These are phyloP conservation scores for Drosophila acutilabella DNA, from an alignment of 2,888 invertebrate species.

Conservation along the genomic window DNA sequence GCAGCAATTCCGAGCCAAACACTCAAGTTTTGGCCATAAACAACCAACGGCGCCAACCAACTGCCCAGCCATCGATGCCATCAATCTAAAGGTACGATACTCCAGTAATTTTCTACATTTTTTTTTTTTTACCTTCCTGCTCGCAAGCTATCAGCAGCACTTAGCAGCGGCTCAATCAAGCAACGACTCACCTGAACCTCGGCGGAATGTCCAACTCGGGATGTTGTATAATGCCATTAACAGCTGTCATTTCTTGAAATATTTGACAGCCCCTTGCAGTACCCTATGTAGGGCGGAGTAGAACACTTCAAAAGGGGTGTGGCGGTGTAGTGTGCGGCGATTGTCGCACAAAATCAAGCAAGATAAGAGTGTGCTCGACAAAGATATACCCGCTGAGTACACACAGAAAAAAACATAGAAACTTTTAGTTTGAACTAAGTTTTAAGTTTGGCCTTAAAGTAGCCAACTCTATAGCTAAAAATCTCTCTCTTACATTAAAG, in stretches of 20 bases:
- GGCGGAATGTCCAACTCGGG: constrained; percentile 23
- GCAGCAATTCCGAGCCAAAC: constrained; percentile 35
- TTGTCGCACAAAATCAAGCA: constrained; percentile 35
- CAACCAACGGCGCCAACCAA: constrained; percentile 30
- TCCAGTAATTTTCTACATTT: neutral
- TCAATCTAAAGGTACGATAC: constrained; percentile 51
- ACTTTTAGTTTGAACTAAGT: too few species aligned
- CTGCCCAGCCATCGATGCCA: constrained; percentile 46
- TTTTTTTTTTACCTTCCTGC: neutral
- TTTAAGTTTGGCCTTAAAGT: too few species aligned
- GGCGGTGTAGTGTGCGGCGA: constrained; percentile 5
- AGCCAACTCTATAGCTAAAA: too few species aligned
- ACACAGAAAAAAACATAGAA: too few species aligned
- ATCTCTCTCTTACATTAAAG: too few species aligned
- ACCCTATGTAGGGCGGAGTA: constrained; percentile 30
- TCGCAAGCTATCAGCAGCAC: constrained; percentile 43
- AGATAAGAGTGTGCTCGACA: constrained; percentile 16
- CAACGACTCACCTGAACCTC: constrained; percentile 36
- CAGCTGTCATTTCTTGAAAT: constrained; percentile 78
- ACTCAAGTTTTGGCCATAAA: constrained; percentile 54
- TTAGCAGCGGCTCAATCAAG: constrained; percentile 52
- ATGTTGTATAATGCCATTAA: constrained; percentile 77
- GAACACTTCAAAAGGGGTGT: neutral
- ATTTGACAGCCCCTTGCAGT: constrained; percentile 63
- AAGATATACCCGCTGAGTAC: neutral